These are phyloP conservation scores for Piscicola geometra DNA, from an alignment of 2,888 invertebrate genomes.

Conservation along the genomic window DNA sequence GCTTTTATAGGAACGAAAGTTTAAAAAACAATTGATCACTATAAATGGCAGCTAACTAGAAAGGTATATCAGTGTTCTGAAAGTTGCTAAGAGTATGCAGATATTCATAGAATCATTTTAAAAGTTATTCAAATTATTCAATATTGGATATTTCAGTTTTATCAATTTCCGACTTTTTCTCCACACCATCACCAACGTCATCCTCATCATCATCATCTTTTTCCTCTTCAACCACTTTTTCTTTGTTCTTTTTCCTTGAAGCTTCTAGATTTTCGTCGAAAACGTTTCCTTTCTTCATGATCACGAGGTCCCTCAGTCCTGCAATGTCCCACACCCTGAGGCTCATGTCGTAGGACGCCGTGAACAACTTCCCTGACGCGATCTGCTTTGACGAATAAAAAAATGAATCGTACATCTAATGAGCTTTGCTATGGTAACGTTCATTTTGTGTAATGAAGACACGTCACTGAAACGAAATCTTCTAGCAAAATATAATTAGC, in stretches of 20 bases:
- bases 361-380: conserved; percentile 55
- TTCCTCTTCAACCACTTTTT: neutral
- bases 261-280: neutral
- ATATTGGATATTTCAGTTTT: neutral
- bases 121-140: too few relatives aligned
- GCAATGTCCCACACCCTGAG: conserved; percentile 56
- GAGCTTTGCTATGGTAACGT: neutral
- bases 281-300: conserved; percentile 32
- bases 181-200: neutral
- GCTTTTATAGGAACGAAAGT: too few relatives aligned
- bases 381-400: conserved; percentile 50
- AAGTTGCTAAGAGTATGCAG: too few relatives aligned
- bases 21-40: too few relatives aligned
- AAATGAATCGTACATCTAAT: too few relatives aligned
- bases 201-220: neutral
- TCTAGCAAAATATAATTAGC: neutral
- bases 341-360: conserved; percentile 56
- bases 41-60: too few relatives aligned
- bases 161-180: neutral
- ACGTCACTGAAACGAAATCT: neutral
- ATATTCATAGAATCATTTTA: too few relatives aligned
- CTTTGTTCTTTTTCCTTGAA: neutral
- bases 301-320: conserved; percentile 42
- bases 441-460: conserved; percentile 18
- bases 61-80: too few relatives aligned